Evolutionary conservation across 2,888 invertebrate genomes (phyloP).

Genomic region (Oligia latruncula): DNA sequence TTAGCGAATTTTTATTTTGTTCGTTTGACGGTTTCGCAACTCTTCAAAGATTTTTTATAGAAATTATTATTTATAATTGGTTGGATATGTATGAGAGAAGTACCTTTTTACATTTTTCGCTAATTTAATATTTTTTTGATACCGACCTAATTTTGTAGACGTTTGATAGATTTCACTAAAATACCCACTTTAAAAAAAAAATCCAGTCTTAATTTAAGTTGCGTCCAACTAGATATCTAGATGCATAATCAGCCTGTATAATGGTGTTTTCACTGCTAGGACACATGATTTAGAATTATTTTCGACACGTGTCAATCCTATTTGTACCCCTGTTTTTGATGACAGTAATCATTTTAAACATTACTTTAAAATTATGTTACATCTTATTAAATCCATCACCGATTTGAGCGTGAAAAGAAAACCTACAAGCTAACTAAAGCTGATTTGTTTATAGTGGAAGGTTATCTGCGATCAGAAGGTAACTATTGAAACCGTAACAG

Average conservation of each 20-base stretch:
- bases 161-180: not conserved
- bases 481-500: not conserved
- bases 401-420: not conserved
- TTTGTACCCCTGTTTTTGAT: not conserved
- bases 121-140: not conserved
- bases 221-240: not conserved
- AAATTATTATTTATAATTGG: not conserved
- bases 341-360: not conserved
- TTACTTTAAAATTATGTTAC: not conserved
- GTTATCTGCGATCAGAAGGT: slow-evolving; percentile 15
- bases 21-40: slow-evolving; percentile 59
- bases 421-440: not conserved
- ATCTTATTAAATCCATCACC: no score
- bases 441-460: slow-evolving; percentile 28
- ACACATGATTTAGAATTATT: not conserved
- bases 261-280: not conserved
- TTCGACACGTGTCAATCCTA: not conserved
- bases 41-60: slow-evolving; percentile 33
- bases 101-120: not conserved
- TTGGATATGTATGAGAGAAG: not conserved
- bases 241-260: no score
- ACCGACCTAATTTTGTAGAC: not conserved
- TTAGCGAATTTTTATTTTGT: slow-evolving; percentile 62
- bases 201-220: not conserved
- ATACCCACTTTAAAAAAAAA: no score